Base-by-base conservation (phyloP, 2,797 vertebrate species). In the Helostoma temminkii region DNA sequence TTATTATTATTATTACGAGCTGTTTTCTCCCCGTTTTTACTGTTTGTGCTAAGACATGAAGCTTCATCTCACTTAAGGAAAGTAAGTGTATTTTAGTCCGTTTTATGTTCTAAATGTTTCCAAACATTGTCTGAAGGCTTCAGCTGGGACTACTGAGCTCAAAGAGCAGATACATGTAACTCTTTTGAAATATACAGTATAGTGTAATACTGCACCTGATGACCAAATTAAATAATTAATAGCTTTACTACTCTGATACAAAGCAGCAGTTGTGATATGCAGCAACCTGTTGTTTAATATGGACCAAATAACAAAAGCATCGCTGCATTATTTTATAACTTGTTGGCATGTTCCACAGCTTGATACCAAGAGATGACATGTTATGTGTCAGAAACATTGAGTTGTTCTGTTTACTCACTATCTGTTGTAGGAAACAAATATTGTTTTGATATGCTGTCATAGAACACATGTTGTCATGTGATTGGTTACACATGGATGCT, bases 401-500 rank as follows among this genome's bases (percentile, higher is more conserved):
- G 43, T 70, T 74, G 41, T 60, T 71, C 56, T 67, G 62, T 81
- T 81, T 43, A 43, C 68, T 79, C 41, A 58, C 74, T 64, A 68
- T 84, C 45, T 76, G 43, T 77, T 57, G 67, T 66, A 67, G 54
- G 46, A 76, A 78, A 47, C 24, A 64, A 53, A 71, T 58, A 39
- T 62, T 82, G 30, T 64, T 82, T 76, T 70, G 26, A 80, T 73
- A 43, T 49, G 47, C 76, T 60, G 76, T 74, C 76, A 73, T 45
- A 61, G 42, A 79, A 37, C 50, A 43, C 53, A 81, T 76, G 76
- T 58, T 82, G 73, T 76, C 70, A 73, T 62, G 21, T 66, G 74
- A 87, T 71, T 70, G 60, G 78, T 78, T 74, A 71, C 84, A 87
- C 63, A 55, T 80, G 84, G 74, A 48, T 36, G 54, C 67, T 85